Base-by-base conservation (phyloP, 2,113 vertebrate species). In the Sander vitreus region DNA sequence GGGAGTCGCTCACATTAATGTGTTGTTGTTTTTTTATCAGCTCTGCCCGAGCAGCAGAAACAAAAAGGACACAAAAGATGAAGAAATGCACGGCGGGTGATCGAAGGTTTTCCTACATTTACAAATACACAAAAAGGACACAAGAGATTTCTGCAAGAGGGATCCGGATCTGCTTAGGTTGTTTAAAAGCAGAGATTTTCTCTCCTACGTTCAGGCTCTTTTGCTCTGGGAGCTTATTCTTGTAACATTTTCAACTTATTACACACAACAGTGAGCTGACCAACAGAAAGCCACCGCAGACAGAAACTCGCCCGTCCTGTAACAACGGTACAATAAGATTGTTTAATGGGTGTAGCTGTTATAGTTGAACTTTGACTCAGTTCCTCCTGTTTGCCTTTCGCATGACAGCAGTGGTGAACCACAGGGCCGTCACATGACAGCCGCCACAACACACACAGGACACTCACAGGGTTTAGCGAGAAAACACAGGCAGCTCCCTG, bases 351-450 rank as follows among this genome's bases (percentile, higher is more conserved):
- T 27, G 53, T 13, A 23, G 27, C 39, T 43, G 39, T 36, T 69
- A 45, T 0, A 68, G 62, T 16, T 47, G 10, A 62, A 66, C 85
- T 72, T 45, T 84, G 73, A 21, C 63, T 69, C 30, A 21, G 10
- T 70, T 80, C 23, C 58, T 76, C 58, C 54, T 21, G 73, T 21
- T 64, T 72, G 76, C 15, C 21, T 74, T 10, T 75, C 25, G 3
- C 50, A 0, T 69, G 55, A 45, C 21, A 3, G 68, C 1, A 7
- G 73, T 7, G 6, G 18, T 12, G 50, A 65, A 74, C 30, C 85
- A 69, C 60, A 19, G 60, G 27, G 19, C n/a, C 0, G 47, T 88
- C 83, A 84, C 80, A 70, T 85, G 85, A 73, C 83, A 1, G 18
- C 74, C 57, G n/a, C 55, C 23, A 1, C 69, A 39, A 13, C 57